These are phyloP conservation scores for Nysson spinosus DNA, from an alignment of 2,888 invertebrate species.

Conservation along the genomic window DNA sequence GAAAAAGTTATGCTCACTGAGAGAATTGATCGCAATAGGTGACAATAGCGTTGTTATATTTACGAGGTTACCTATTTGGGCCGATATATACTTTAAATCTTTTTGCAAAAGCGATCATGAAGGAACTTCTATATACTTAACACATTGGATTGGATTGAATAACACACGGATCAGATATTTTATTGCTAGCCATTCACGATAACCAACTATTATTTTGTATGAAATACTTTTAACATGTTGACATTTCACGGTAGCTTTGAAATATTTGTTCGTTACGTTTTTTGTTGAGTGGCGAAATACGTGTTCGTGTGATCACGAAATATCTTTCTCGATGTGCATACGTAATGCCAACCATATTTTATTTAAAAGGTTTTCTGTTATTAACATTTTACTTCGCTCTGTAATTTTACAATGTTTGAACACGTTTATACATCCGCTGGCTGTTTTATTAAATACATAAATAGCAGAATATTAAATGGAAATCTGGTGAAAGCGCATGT, in stretches of 20 bases:
- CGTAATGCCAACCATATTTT: neutral
- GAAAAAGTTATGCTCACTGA: slow-evolving; percentile 52
- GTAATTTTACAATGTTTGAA: slow-evolving; percentile 17
- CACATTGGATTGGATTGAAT: too few species aligned
- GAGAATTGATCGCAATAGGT: slow-evolving; percentile 46
- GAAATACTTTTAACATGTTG: too few species aligned
- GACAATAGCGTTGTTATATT: slow-evolving; percentile 37
- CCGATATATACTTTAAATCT: neutral
- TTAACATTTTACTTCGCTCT: slow-evolving; percentile 1
- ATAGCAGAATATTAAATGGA: slow-evolving; percentile 29
- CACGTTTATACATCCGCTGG: neutral
- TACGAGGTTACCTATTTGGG: slow-evolving; percentile 14
- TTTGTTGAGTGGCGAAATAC: too few species aligned
- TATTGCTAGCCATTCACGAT: slow-evolving; percentile 20
- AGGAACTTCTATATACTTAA: too few species aligned
- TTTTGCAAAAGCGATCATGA: too few species aligned
- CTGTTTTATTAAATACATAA: slow-evolving; percentile 31
- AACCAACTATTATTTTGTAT: too few species aligned
- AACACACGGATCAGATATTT: too few species aligned
- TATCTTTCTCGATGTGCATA: too few species aligned
- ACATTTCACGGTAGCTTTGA: too few species aligned
- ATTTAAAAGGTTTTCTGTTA: slow-evolving; percentile 10
- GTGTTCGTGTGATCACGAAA: neutral
- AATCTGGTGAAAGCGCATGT: neutral
- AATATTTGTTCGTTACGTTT: too few species aligned